Percentiles rank a stretch among this genome's conserved stretches.
Evolutionary conservation across 2,113 vertebrate species (phyloP).

Genomic region (Oryzias curvinotus): DNA sequence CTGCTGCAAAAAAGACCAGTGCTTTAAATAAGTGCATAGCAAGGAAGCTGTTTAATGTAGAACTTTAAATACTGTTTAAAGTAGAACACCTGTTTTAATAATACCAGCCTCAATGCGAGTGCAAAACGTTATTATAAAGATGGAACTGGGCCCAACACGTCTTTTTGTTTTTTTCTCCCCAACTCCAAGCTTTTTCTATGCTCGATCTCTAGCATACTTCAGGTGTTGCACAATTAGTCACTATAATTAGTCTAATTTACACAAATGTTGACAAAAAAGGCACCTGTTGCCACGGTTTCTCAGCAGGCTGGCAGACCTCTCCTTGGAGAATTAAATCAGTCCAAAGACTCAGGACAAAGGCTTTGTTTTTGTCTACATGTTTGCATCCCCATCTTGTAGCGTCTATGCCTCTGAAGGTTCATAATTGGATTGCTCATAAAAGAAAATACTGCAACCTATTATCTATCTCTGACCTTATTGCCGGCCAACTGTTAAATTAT

Average conservation of each 20-base stretch:
- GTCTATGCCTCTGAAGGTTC: constrained; percentile 56
- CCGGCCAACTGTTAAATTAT: constrained; percentile 44
- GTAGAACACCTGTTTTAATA: background rate
- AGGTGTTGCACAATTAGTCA: constrained; percentile 63
- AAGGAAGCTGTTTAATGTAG: background rate
- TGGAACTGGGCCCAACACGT: background rate
- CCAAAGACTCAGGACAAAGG: constrained; percentile 54
- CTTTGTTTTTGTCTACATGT: constrained; percentile 43
- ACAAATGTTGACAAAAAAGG: constrained; percentile 48
- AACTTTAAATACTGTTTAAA: background rate
- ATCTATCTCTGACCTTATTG: constrained; percentile 15
- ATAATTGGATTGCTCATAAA: constrained; percentile 73
- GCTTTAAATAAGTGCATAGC: background rate
- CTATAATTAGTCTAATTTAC: constrained; percentile 76
- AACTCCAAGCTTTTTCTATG: background rate
- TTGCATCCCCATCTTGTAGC: constrained; percentile 51
- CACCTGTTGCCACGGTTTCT: constrained; percentile 78
- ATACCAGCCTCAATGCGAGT: background rate
- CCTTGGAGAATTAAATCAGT: constrained; percentile 72
- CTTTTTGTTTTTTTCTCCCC: constrained; percentile 18
- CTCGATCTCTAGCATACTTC: constrained; percentile 58
- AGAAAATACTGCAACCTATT: constrained; percentile 43
- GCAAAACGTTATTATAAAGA: constrained; percentile 9
- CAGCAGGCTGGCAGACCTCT: constrained; percentile 68
- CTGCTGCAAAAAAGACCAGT: background rate